phyloP scores from a whole-genome alignment of 2,888 invertebrate species.

The Athrips mouffetella region DNA sequence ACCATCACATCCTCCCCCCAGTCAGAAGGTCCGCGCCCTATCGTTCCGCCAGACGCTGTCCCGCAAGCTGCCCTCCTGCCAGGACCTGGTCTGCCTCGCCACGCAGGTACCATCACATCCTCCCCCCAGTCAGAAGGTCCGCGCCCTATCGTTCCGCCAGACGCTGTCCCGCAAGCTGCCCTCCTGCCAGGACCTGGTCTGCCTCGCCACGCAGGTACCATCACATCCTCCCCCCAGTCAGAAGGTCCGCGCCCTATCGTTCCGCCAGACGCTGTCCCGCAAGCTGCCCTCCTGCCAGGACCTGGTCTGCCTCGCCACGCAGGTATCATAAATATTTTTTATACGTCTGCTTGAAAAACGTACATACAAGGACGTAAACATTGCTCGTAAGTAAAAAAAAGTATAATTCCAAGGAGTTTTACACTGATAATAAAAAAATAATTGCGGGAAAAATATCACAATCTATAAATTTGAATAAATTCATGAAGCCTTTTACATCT shows the following conservation, averaged over 20 bases:
- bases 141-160: conserved; percentile 92
- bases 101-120: conserved; percentile 79
- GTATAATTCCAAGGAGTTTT: too few species aligned
- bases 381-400: too few species aligned
- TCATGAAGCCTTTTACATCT: too few species aligned
- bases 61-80: conserved; percentile 90
- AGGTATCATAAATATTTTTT: conserved; percentile 40
- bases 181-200: conserved; percentile 95
- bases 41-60: conserved; percentile 93
- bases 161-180: conserved; percentile 91
- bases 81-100: conserved; percentile 96
- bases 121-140: conserved; percentile 96
- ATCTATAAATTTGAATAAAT: too few species aligned
- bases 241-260: conserved; percentile 81
- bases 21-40: conserved; percentile 95
- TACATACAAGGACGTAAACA: too few species aligned
- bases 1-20: conserved; percentile 86
- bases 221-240: conserved; percentile 87
- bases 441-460: too few species aligned
- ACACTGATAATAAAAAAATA: too few species aligned
- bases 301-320: conserved; percentile 93
- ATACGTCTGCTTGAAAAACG: too few species aligned
- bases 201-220: conserved; percentile 83
- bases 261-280: conserved; percentile 90
- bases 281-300: conserved; percentile 94